Percentiles rank a stretch among this genome's conserved stretches.
Conservation (phyloP, 1,140 invertebrate genomes). For the Spodoptera litura region DNA sequence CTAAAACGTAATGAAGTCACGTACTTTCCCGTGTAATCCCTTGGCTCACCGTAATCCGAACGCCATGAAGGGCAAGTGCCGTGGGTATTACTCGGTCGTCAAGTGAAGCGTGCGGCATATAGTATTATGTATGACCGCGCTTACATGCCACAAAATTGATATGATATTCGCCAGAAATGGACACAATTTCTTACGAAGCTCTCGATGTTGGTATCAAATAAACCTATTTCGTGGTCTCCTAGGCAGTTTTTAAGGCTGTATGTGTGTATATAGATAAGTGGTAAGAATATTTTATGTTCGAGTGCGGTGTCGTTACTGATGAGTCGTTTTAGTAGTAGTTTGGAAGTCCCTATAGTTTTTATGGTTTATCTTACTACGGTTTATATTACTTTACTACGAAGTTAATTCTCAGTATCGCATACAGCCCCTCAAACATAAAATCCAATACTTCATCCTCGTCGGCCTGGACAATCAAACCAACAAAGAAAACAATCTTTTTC, state of each 20-base stretch:
- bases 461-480: not conserved
- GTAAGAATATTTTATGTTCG: conserved; percentile 25
- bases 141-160: conserved; percentile 23
- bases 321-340: not conserved
- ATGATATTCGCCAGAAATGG: conserved; percentile 35
- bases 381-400: too few relatives aligned
- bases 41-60: conserved; percentile 29
- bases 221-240: not conserved
- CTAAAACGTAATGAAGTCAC: conserved; percentile 38
- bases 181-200: conserved; percentile 22
- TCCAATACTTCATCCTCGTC: not conserved
- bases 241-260: not conserved
- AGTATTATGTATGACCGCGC: not conserved
- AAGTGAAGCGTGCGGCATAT: not conserved
- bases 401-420: too few relatives aligned
- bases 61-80: conserved; percentile 21
- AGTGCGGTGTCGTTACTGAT: conserved; percentile 5
- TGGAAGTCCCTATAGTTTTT: too few relatives aligned
- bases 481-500: too few relatives aligned
- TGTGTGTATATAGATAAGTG: not conserved
- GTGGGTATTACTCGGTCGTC: conserved; percentile 24
- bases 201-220: not conserved
- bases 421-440: not conserved
- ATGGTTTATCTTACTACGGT: too few relatives aligned
- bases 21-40: conserved; percentile 42